Evolutionary conservation across 2,888 invertebrate genomes (phyloP), one percentile per base, ranked within the genome.

Genomic region (Amphimallon solstitiale): DNA sequence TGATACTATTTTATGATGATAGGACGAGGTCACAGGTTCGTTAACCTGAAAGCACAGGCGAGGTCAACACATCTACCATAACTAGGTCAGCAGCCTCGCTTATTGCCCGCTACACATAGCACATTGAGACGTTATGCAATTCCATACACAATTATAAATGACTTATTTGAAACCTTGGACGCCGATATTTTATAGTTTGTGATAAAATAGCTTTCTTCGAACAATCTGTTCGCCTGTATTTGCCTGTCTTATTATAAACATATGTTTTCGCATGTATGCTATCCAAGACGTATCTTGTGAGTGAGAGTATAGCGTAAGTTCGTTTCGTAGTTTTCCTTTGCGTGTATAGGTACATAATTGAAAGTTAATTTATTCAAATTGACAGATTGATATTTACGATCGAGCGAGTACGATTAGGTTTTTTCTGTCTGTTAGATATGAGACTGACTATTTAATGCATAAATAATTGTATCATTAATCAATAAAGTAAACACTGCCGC

Each of bases 61-160:
- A 72, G 72, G 72, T 71, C 72, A 59, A 43, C 56, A 59, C 29
- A 59, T 59, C 56, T 9, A 61, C n/a, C 68, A 67, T 66, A 72
- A 71, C 71, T 72, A 68, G 72, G 72, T 68, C 71, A 71, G 70
- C 64, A 70, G 69, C 69, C 72, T 68, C 70, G 70, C 69, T 67
- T 49, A 68, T 67, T 61, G 65, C 61, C 65, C 61, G 23, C 65
- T 52, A 56, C 15, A 17, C 19, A 19, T 35, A 38, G 29, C 29
- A 29, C 29, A 29, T 9, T 29, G 43, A 43, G 56, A 15, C 56
- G 68, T 71, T 71, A 71, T 69, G 71, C 68, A 71, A 71, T 66
- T 29, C 4, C 14, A 15, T 29, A 45, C 56, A 69, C 65, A 71
- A 71, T 71, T 69, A 71, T 66, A 63, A 66, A 68, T 70, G 65